Evolutionary conservation across 2,888 invertebrate species (phyloP).

Genomic region (Ectemnius lituratus): DNA sequence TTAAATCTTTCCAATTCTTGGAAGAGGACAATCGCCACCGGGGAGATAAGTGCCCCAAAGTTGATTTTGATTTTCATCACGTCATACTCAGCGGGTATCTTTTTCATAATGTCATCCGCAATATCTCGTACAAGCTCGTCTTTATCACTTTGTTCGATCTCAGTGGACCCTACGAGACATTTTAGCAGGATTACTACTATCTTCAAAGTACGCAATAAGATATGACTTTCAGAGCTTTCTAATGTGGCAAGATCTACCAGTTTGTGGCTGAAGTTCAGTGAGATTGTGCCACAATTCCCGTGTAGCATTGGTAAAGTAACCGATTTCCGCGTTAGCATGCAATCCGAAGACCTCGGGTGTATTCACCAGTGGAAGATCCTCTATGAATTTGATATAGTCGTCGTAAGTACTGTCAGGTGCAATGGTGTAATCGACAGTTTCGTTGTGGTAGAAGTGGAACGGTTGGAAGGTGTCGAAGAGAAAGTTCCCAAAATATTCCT

Average conservation of each 20-base stretch:
- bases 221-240: background rate
- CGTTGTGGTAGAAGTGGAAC: slow-evolving; percentile 91
- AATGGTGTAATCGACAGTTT: slow-evolving; percentile 87
- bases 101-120: slow-evolving; percentile 87
- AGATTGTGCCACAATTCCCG: slow-evolving; percentile 92
- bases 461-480: slow-evolving; percentile 94
- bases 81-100: slow-evolving; percentile 88
- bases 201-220: background rate
- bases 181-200: too few species aligned
- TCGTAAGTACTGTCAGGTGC: slow-evolving; percentile 85
- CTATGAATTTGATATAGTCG: slow-evolving; percentile 86
- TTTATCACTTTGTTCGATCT: background rate
- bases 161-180: background rate
- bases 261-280: slow-evolving; percentile 93
- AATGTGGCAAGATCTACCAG: slow-evolving; percentile 79
- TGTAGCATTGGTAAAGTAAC: slow-evolving; percentile 93
- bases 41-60: slow-evolving; percentile 89
- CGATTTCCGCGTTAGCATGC: slow-evolving; percentile 97
- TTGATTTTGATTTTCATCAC: slow-evolving; percentile 88
- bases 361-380: slow-evolving; percentile 89
- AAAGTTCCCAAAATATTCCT: slow-evolving; percentile 97
- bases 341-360: slow-evolving; percentile 95
- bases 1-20: slow-evolving; percentile 96
- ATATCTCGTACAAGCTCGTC: slow-evolving; percentile 91
- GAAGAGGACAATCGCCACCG: slow-evolving; percentile 90